phyloP scores from a whole-genome alignment of 2,888 invertebrate genomes.

The Oligia fasciuncula region DNA sequence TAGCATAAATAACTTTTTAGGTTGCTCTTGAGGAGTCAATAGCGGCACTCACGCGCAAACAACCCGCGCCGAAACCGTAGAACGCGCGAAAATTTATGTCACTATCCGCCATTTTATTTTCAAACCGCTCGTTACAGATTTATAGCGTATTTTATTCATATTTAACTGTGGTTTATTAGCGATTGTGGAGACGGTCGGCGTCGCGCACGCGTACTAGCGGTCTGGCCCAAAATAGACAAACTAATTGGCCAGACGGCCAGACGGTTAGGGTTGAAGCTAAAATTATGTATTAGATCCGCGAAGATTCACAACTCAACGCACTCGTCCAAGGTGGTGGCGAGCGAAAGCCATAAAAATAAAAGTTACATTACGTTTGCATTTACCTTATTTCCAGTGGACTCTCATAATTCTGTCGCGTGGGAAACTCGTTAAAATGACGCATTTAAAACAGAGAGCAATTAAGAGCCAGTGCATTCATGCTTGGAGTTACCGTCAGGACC shows the following conservation, averaged over 20 bases:
- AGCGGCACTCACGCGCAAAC: constrained; percentile 41
- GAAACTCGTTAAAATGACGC: constrained; percentile 17
- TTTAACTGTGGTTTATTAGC: constrained; percentile 69
- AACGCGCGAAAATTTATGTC: constrained; percentile 66
- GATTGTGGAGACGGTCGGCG: constrained; percentile 70
- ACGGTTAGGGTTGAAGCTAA: constrained; percentile 82
- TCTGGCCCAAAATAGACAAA: constrained; percentile 85
- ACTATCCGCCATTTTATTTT: constrained; percentile 67
- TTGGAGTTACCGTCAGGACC: not conserved
- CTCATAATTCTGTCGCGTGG: constrained; percentile 3
- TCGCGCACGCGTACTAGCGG: constrained; percentile 72
- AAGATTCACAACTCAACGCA: constrained; percentile 72
- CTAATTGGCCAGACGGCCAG: constrained; percentile 85
- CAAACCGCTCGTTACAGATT: constrained; percentile 67
- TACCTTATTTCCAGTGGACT: constrained; percentile 24
- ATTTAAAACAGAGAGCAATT: not conserved
- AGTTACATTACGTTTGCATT: constrained; percentile 54
- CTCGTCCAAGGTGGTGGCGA: constrained; percentile 59
- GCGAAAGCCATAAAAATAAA: constrained; percentile 71
- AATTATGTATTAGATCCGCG: constrained; percentile 76
- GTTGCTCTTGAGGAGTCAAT: constrained; percentile 15
- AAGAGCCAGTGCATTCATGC: not conserved
- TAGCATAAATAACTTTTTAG: constrained; percentile 63
- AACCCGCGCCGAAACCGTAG: constrained; percentile 53
- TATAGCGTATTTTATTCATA: constrained; percentile 74